phyloP scores from a whole-genome alignment of 2,113 vertebrate species.

The Astur gentilis region DNA sequence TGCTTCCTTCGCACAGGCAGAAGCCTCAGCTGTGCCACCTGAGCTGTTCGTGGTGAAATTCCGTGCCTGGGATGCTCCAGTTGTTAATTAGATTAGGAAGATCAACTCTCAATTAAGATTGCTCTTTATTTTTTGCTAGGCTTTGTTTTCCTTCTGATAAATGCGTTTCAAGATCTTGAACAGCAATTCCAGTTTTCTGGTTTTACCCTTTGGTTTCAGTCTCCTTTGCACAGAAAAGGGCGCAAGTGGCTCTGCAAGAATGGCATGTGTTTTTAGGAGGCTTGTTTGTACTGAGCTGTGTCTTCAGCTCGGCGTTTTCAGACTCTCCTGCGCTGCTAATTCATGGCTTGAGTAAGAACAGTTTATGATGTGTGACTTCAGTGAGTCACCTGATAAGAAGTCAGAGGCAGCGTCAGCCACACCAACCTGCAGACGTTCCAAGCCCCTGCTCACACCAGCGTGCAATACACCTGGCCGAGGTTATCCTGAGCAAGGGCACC shows the following conservation, averaged over 20 bases:
- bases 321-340: background rate
- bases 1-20: rapidly evolving
- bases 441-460: background rate
- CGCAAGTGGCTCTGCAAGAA: background rate
- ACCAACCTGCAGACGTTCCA: background rate
- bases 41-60: rapidly evolving
- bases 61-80: background rate
- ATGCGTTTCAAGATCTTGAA: background rate
- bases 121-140: background rate
- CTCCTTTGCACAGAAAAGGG: background rate
- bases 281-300: background rate
- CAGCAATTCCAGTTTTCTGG: rapidly evolving
- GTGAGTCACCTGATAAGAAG: background rate
- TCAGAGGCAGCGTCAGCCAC: background rate
- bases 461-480: background rate
- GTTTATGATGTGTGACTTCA: background rate
- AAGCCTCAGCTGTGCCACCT: background rate
- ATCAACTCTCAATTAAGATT: background rate
- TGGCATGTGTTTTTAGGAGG: background rate
- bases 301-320: background rate
- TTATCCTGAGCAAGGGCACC: background rate
- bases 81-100: background rate
- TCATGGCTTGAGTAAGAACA: background rate
- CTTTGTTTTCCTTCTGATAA: background rate
- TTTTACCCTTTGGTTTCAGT: background rate